These are phyloP conservation scores for Lasioglossum marginatum DNA, from an alignment of 2,888 invertebrate species.

Conservation along the genomic window DNA sequence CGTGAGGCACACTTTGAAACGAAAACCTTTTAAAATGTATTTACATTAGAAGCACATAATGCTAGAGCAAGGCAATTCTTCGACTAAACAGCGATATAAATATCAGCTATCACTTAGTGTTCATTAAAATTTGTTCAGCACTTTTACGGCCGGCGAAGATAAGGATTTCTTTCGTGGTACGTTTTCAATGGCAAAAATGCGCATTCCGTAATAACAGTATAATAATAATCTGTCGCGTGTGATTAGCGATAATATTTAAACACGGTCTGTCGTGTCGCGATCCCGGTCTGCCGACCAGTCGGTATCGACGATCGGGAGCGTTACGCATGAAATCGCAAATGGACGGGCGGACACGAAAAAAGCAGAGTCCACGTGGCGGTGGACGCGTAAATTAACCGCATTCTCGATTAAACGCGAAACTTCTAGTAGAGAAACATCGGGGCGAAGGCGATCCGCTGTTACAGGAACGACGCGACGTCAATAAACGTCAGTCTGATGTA, in stretches of 20 bases:
- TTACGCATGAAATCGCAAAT: slow-evolving; percentile 57
- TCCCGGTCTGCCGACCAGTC: not conserved
- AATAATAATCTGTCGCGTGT: not conserved
- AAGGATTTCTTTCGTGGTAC: not conserved
- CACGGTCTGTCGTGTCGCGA: slow-evolving; percentile 29
- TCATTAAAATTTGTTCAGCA: not conserved
- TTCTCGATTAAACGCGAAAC: slow-evolving; percentile 47
- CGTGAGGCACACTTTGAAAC: not conserved
- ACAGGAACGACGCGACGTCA: not conserved
- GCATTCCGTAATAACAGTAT: not conserved
- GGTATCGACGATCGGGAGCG: slow-evolving; percentile 44
- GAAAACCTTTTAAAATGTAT: not conserved
- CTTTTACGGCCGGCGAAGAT: not conserved
- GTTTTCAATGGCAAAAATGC: not conserved
- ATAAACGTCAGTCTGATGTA: slow-evolving; percentile 25
- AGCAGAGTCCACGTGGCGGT: slow-evolving; percentile 25
- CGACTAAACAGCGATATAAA: not conserved
- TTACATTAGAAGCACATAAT: not conserved
- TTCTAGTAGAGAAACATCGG: slow-evolving; percentile 1
- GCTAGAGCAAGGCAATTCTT: not conserved
- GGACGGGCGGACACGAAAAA: slow-evolving; percentile 19
- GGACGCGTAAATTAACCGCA: slow-evolving; percentile 31
- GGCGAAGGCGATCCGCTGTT: not conserved
- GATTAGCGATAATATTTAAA: slow-evolving; percentile 28
- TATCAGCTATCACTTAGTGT: not conserved